Evolutionary conservation across 2,113 vertebrate genomes (phyloP).

Genomic region (Tursiops truncatus): DNA sequence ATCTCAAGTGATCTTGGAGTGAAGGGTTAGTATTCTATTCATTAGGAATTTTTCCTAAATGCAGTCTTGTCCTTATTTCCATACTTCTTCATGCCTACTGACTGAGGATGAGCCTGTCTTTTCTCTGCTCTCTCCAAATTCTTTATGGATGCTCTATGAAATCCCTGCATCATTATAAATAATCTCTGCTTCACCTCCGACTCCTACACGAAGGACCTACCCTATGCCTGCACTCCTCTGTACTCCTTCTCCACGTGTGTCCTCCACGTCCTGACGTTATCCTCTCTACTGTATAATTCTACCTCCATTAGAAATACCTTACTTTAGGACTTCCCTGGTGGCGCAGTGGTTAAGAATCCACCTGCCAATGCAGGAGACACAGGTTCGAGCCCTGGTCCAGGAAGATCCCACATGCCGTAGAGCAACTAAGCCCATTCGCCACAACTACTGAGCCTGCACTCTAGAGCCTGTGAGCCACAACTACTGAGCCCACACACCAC

Average conservation of each 20-base stretch:
- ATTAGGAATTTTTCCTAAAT: not conserved
- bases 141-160: not conserved
- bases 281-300: not conserved
- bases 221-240: fast-evolving
- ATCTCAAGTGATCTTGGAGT: not conserved
- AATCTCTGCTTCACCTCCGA: not conserved
- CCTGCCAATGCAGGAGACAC: no score
- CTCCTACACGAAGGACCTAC: not conserved
- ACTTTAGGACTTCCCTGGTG: not conserved
- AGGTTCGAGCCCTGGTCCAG: fast-evolving
- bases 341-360: no score
- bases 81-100: no score
- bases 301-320: not conserved
- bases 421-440: no score
- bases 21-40: not conserved
- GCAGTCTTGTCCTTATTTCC: not conserved
- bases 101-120: not conserved
- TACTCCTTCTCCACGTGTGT: fast-evolving
- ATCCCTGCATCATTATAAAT: not conserved
- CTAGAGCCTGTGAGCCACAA: no score
- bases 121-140: not conserved
- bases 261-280: not conserved
- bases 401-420: no score
- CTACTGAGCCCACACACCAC: no score
- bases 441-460: no score